Base-by-base conservation (phyloP, 1,140 invertebrate species). In the Drosophila pruinosa region DNA sequence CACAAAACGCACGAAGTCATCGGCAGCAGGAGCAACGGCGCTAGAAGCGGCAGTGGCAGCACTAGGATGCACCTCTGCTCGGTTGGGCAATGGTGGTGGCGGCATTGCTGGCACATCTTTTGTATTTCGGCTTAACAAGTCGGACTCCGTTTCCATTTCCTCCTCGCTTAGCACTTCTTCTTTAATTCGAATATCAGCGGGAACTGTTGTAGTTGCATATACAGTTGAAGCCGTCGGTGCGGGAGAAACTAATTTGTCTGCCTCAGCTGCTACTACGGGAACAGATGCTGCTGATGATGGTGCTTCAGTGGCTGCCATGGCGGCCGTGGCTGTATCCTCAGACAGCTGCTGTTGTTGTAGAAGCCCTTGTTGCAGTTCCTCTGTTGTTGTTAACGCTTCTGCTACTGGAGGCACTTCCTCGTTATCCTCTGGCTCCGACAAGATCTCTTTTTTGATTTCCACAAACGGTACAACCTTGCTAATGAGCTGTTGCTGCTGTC, bases 371-470 rank as follows among this genome's bases (percentile, higher is more conserved):
- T 28, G 26, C 10, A 34, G 0, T 38, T 31, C 41, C 28, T 15
- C 43, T 48, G 17, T 8, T 6, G 26, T 5, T 7, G 4, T 7
- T 12, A 34, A 34, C 3, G 21, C 6, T 24, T 28, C 21, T 14
- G 26, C 6, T 52, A 15, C 8, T 3, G 22, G 2, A 12, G 50
- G 4, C n/a, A 22, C 14, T 8, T 62, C 50, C 21, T 75, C 67
- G 12, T 64, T 83, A 0, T 89, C 89, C 28, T 91, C 90, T 6
- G 90, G 78, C 67, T 92, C 91, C 1, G 80, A 85, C 10, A 85
- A 14, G 2, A 85, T 48, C 10, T 86, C 81, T 21, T 72, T 92
- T 79, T 92, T 92, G 14, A 92, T 91, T 43, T 91, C 83, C 38
- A 89, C 47, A 45, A 81, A 89, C 3, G 89, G 89, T 24, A 90